phyloP scores from a whole-genome alignment of 2,113 vertebrate species.

The Caranx melampygus region DNA sequence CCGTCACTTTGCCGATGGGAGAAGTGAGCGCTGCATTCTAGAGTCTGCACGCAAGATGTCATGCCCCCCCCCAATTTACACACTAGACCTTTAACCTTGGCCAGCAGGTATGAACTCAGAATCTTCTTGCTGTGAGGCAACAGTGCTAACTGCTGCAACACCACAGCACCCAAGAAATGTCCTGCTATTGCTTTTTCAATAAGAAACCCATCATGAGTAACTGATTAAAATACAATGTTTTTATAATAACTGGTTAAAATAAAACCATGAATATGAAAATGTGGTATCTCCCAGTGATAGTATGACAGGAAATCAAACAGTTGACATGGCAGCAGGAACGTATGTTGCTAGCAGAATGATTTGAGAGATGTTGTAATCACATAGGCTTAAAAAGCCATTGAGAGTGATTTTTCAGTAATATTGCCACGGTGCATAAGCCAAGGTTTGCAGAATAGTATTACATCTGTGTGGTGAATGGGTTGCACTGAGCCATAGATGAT shows the following conservation, averaged over 20 bases:
- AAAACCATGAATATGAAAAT: neutral
- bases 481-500: constrained; percentile 43
- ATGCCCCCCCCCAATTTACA: too few relatives aligned
- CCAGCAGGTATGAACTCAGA: too few relatives aligned
- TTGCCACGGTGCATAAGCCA: constrained; percentile 26
- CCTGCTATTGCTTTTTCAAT: neutral
- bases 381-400: neutral
- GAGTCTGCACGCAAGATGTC: too few relatives aligned
- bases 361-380: neutral
- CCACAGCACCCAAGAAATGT: neutral
- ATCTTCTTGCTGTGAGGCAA: too few relatives aligned
- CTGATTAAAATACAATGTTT: neutral
- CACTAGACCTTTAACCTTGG: too few relatives aligned
- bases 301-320: neutral
- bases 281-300: neutral
- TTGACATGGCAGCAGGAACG: neutral
- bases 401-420: constrained; percentile 25
- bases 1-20: too few relatives aligned
- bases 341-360: neutral
- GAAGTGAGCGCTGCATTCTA: too few relatives aligned
- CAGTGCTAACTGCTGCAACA: too few relatives aligned
- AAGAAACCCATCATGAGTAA: neutral
- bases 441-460: constrained; percentile 42
- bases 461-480: constrained; percentile 42
- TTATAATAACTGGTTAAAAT: neutral